Evolutionary conservation across 2,888 invertebrate species (phyloP), one percentile per base, ranked within the genome.

Genomic region (Stramonita haemastoma): DNA sequence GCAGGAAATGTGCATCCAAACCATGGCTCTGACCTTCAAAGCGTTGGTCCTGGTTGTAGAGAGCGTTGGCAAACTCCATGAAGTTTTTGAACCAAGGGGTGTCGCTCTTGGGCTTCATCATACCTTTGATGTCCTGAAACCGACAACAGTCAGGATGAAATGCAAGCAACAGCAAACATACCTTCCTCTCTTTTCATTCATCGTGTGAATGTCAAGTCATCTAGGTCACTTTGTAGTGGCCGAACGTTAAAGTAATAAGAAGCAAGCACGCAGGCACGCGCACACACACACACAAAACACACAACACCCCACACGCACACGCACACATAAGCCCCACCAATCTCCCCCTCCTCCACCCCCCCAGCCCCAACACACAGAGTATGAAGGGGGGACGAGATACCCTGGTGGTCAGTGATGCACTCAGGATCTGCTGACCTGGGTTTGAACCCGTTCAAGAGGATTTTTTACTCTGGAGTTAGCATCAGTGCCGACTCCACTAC

Each of bases 71-170:
- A 90, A 95, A 91, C 90, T 93, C 93, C 91, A 95, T 92, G 91
- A 94, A 95, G 36, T 94, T 93, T n/a, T 95, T 94, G 90, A 95
- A 94, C 95, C 95, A 95, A 5, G 94, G 93, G 6, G 89, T 88
- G 29, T 91, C 90, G 85, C 89, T 87, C 57, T 73, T 66, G 13
- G 89, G 90, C 79, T 73, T 87, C 87, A 89, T 57, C 73, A 81
- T 89, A 29, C 70, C 86, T 29, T 89, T 91, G 90, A 92, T 90
- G 2, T 88, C 85, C 90, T 91, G 87, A 66, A 90, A 86, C 66
- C 17, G 32, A 11, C 19, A 22, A 15, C 60, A 19, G 60, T 60
- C 46, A 46, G 4, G 8, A 46, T 46, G 46, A 29, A 22, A 77
- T 29, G 29, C 77, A 77, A 13, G n/a, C 29, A 77, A 13, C 73